Conservation (phyloP, 2,113 vertebrate species). For the Phylloscopus trochiloides region DNA sequence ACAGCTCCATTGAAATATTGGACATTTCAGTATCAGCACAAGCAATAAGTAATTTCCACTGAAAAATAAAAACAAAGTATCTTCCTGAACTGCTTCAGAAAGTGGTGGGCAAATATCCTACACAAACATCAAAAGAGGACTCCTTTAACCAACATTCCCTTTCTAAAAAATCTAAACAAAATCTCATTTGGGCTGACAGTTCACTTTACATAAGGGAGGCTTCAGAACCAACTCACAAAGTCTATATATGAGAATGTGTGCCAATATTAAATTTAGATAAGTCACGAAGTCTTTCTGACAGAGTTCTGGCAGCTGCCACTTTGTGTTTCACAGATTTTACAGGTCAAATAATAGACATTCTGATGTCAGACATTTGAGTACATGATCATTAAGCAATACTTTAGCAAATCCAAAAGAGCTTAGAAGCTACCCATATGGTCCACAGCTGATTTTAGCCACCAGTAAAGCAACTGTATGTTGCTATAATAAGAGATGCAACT, state of each 20-base stretch:
- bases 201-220: neutral
- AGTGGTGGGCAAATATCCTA: neutral
- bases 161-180: neutral
- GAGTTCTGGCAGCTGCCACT: neutral
- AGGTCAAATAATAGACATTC: constrained; percentile 15
- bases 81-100: neutral
- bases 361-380: neutral
- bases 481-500: neutral
- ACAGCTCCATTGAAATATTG: neutral
- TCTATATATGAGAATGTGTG: neutral
- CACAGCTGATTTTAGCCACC: constrained; percentile 27
- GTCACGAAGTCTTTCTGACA: neutral
- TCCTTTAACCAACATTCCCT: neutral
- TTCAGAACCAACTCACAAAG: neutral
- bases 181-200: neutral
- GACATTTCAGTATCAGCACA: neutral
- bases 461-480: neutral
- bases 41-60: neutral
- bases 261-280: neutral
- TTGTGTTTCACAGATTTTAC: constrained; percentile 8
- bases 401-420: constrained; percentile 37
- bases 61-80: neutral
- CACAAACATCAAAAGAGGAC: neutral
- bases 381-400: neutral
- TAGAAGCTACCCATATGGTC: constrained; percentile 21